Conservation (phyloP, 2,797 vertebrate species). For the Amblyraja radiata region DNA sequence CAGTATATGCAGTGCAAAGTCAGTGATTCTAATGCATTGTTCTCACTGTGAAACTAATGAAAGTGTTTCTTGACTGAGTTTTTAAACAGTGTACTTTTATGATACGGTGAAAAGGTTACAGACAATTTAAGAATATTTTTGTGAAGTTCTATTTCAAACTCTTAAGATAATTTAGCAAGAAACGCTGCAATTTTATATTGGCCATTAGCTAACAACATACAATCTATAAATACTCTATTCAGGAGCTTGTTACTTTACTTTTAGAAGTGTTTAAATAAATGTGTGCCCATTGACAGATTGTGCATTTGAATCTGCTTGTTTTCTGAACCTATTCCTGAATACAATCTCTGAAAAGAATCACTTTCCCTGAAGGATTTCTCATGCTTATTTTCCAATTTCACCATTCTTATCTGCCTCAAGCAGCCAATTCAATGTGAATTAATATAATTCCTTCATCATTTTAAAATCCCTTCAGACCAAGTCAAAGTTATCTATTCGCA, state of each 20-base stretch:
- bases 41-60: too few relatives aligned
- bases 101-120: not conserved
- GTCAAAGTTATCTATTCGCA: not conserved
- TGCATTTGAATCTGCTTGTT: not conserved
- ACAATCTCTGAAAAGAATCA: not conserved
- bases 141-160: not conserved
- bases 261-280: not conserved
- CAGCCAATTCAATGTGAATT: not conserved
- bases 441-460: not conserved
- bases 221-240: not conserved
- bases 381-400: not conserved
- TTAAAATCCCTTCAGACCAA: not conserved
- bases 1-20: too few relatives aligned
- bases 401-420: not conserved
- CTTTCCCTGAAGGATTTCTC: not conserved
- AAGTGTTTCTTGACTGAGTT: too few relatives aligned
- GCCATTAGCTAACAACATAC: not conserved
- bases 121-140: not conserved
- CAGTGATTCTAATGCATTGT: too few relatives aligned
- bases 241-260: not conserved
- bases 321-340: not conserved
- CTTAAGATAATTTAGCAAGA: not conserved
- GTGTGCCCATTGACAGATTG: not conserved
- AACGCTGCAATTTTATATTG: not conserved
- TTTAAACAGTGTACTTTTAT: too few relatives aligned